Percentiles rank a stretch among this genome's conserved stretches.
phyloP scores from a whole-genome alignment of 1,140 invertebrate species.

The Nebria ingens region DNA sequence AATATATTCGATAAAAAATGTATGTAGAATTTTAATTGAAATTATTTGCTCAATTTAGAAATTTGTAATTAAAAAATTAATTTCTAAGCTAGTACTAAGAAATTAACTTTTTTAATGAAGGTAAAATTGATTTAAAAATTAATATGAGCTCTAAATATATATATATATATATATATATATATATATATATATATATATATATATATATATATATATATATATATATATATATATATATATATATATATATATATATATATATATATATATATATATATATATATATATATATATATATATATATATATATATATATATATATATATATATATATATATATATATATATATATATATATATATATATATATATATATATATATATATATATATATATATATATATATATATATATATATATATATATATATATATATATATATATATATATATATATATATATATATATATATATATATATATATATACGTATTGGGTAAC shows the following conservation, averaged over 20 bases:
- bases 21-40: too few species aligned
- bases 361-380: neutral
- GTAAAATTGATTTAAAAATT: too few species aligned
- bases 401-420: neutral
- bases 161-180: constrained; percentile 1
- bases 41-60: too few species aligned
- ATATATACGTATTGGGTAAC: too few species aligned
- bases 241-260: constrained; percentile 1
- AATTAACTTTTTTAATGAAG: too few species aligned
- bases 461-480: constrained; percentile 1
- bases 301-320: constrained; percentile 1
- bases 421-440: neutral
- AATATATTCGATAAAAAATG: too few species aligned
- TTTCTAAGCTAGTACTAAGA: too few species aligned
- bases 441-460: neutral
- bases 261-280: neutral
- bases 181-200: neutral
- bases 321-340: neutral
- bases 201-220: constrained; percentile 1
- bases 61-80: too few species aligned
- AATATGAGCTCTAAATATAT: too few species aligned
- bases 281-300: constrained; percentile 1
- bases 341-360: constrained; percentile 1
- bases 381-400: neutral
- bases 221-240: constrained; percentile 1